Evolutionary conservation across 2,888 invertebrate genomes (phyloP).

Genomic region (Rotaria sp.): DNA sequence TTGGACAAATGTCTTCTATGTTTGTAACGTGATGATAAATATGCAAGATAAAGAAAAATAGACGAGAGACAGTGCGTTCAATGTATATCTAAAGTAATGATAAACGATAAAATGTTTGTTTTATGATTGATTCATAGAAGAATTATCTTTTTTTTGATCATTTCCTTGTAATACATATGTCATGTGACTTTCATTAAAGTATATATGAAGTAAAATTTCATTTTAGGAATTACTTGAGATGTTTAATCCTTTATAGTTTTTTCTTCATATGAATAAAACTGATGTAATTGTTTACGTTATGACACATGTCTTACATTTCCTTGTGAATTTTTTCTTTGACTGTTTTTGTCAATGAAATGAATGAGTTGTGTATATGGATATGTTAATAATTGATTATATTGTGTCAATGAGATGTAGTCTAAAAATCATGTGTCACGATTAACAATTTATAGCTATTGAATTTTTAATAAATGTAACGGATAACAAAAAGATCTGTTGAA

Average conservation of each 20-base stretch:
- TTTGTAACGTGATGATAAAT: not conserved
- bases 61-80: not conserved
- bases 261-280: too few species aligned
- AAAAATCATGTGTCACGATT: not conserved
- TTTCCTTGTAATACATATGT: not conserved
- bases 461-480: not conserved
- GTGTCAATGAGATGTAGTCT: not conserved
- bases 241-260: too few species aligned
- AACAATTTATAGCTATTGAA: not conserved
- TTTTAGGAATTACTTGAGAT: too few species aligned
- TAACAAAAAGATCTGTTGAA: not conserved
- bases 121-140: not conserved
- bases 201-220: not conserved
- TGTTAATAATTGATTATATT: not conserved
- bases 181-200: not conserved
- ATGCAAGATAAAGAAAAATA: not conserved
- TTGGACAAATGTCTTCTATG: not conserved
- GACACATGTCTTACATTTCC: not conserved
- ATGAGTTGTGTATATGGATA: not conserved
- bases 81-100: not conserved
- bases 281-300: too few species aligned
- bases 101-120: not conserved
- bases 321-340: not conserved
- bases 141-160: not conserved
- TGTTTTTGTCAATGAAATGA: not conserved